Percentiles rank a stretch among this genome's conserved stretches.
Conservation (phyloP, 2,113 vertebrate species). For the Chionis minor region DNA sequence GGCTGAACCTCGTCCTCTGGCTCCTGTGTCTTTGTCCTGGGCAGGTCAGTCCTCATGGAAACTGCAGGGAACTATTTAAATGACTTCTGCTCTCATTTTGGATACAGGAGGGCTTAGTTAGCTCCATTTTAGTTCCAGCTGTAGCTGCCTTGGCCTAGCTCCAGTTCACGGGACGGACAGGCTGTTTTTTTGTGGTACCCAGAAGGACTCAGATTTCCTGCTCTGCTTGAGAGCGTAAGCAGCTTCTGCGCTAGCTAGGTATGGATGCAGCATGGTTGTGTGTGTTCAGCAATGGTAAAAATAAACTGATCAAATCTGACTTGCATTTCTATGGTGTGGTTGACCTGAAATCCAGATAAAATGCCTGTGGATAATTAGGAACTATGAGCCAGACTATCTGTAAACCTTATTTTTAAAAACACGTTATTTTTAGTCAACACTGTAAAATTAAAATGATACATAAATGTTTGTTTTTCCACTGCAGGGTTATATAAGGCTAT, state of each 20-base stretch:
- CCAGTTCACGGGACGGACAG: not conserved
- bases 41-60: not conserved
- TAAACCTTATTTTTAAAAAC: not conserved
- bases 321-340: not conserved
- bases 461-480: not conserved
- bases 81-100: not conserved
- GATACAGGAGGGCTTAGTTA: not conserved
- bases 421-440: not conserved
- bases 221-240: not conserved
- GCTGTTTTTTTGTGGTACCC: not conserved
- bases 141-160: not conserved
- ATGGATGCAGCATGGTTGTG: not conserved
- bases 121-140: not conserved
- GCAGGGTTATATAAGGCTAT: not conserved
- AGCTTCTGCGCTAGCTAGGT: not conserved
- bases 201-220: not conserved
- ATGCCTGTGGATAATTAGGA: not conserved
- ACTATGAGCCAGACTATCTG: not conserved
- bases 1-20: not conserved
- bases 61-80: not conserved
- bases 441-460: not conserved
- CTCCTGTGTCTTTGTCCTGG: not conserved
- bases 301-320: not conserved
- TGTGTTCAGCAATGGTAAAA: not conserved
- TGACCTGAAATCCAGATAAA: not conserved